These are phyloP conservation scores for Diprion similis DNA, from an alignment of 1,140 invertebrate genomes.

Conservation along the genomic window DNA sequence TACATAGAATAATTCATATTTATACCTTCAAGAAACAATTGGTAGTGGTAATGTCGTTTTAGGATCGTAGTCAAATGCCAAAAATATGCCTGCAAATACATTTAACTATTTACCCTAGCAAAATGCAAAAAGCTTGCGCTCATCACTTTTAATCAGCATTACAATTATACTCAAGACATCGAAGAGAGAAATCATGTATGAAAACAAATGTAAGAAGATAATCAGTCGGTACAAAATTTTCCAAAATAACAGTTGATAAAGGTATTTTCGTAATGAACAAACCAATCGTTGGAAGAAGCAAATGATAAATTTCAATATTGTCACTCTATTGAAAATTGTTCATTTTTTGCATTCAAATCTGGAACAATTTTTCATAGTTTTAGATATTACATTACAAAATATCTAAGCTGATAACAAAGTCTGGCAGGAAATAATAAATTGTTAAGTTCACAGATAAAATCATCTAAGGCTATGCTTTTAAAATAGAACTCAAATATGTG, in stretches of 20 bases:
- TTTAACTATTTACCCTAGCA: background rate
- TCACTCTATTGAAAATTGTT: background rate
- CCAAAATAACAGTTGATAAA: too few species aligned
- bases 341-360: background rate
- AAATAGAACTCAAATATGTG: too few species aligned
- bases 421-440: too few species aligned
- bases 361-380: background rate
- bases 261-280: background rate
- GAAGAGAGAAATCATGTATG: too few species aligned
- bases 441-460: too few species aligned
- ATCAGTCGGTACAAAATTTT: too few species aligned
- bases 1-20: slow-evolving; percentile 31
- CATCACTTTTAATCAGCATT: background rate
- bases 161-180: too few species aligned
- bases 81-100: slow-evolving; percentile 16
- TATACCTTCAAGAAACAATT: slow-evolving; percentile 28
- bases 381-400: background rate
- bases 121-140: background rate
- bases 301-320: background rate
- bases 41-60: slow-evolving; percentile 20
- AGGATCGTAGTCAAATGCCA: slow-evolving; percentile 26
- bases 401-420: background rate
- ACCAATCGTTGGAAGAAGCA: background rate
- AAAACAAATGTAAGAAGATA: too few species aligned
- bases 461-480: too few species aligned